phyloP scores from a whole-genome alignment of 2,113 vertebrate species.

The Oryzias javanicus region DNA sequence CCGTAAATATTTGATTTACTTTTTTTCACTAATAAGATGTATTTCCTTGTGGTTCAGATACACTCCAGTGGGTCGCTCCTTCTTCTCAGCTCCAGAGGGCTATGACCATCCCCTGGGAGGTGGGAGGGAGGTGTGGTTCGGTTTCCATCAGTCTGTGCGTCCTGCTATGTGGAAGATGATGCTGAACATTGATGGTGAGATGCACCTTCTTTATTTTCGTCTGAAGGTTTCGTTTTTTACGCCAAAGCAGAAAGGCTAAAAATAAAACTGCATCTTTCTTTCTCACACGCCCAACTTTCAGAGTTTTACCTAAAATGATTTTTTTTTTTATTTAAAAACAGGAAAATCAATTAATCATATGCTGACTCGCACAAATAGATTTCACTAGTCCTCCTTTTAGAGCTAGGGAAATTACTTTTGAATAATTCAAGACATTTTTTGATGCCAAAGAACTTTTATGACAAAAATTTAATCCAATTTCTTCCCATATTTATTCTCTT shows the following conservation, averaged over 20 bases:
- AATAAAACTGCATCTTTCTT: not conserved
- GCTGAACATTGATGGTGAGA: conserved; percentile 98
- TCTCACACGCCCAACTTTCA: not conserved
- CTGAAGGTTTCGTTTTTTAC: not conserved
- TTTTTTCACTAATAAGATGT: not conserved
- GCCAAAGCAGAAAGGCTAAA: not conserved
- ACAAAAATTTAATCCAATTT: too few relatives aligned
- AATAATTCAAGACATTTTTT: conserved; percentile 35
- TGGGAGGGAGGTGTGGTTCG: conserved; percentile 98
- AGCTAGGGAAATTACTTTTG: conserved; percentile 31
- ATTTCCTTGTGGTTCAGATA: conserved; percentile 78
- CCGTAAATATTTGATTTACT: not conserved
- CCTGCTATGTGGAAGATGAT: conserved; percentile 99
- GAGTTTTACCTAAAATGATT: not conserved
- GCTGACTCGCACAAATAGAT: conserved; percentile 10
- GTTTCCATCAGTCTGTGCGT: conserved; percentile 97
- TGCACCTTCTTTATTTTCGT: not conserved
- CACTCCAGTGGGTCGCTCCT: conserved; percentile 97
- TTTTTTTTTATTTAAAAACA: not conserved
- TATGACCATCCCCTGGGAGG: conserved; percentile 97
- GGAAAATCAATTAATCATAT: not conserved
- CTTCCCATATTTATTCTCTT: too few relatives aligned
- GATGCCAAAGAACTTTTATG: too few relatives aligned
- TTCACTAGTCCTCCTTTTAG: not conserved
- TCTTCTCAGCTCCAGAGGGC: conserved; percentile 97